Evolutionary conservation across 1,140 invertebrate species (phyloP).

Genomic region (Magallana ariakensis): DNA sequence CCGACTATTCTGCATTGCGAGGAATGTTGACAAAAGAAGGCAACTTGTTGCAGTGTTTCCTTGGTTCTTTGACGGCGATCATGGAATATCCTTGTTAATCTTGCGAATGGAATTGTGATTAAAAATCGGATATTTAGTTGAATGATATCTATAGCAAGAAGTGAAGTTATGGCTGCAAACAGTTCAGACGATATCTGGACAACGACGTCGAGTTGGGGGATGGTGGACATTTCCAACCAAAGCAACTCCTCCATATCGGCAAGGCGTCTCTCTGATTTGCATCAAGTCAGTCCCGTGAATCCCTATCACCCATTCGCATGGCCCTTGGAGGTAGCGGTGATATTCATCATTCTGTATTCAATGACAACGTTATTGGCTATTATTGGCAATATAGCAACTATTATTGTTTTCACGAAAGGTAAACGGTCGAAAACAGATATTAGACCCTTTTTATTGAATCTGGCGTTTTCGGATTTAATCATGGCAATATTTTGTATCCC

Average conservation of each 20-base stretch:
- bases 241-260: not conserved
- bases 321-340: slow-evolving; percentile 27
- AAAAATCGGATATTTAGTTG: not conserved
- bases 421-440: slow-evolving; percentile 74
- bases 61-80: not conserved
- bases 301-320: slow-evolving; percentile 17
- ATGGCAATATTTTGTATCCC: slow-evolving; percentile 80
- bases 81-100: not conserved
- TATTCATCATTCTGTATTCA: slow-evolving; percentile 74
- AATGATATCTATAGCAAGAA: not conserved
- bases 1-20: not conserved
- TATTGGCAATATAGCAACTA: slow-evolving; percentile 74
- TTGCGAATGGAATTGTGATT: not conserved
- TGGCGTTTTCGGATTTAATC: slow-evolving; percentile 82
- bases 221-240: not conserved
- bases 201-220: not conserved
- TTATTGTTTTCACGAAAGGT: slow-evolving; percentile 75
- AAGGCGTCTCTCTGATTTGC: not conserved
- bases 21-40: not conserved
- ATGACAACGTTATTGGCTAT: slow-evolving; percentile 71
- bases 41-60: not conserved
- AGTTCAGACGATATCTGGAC: not conserved
- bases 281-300: not conserved
- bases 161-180: not conserved
- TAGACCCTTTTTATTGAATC: slow-evolving; percentile 87